Base-by-base conservation (phyloP, 2,888 invertebrate species). In the Esperia sulphurella region DNA sequence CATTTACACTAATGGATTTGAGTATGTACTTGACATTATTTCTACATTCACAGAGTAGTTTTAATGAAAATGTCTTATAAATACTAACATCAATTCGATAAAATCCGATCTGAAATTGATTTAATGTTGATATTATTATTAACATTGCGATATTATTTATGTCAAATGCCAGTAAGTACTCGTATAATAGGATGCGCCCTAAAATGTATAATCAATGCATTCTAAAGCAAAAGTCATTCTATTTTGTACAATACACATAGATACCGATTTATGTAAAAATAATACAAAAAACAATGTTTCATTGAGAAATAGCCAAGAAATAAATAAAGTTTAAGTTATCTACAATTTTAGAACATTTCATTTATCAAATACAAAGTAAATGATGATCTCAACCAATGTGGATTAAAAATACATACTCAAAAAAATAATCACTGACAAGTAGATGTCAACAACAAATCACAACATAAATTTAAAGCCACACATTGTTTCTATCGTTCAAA, bases 31-130 rank as follows among this genome's bases (percentile, higher is more conserved):
- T 60, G 29, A 55, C 43, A 48, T 48, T 54, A 48, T 58, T 57
- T 59, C 65, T 71, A 68, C 61, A 63, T 54, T 63, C 61, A 62
- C 60, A 57, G 54, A 54, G 50, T 61, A 65, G 21, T 56, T 51
- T 57, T 55, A 38, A 10, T 43, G 8, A 28, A 39, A 39, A 39
- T 43, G 30, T 39, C 37, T 12, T 41, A 29, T 38, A 46, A 50
- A 21, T n/a, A 37, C 50, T 50, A 47, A 50, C 46, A 61, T 51
- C 45, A 53, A 61, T 55, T 55, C 53, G 50, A 53, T 49, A 52
- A 48, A 62, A 53, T 62, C 49, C 31, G 37, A 14, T 43, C 42
- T 38, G 33, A 44, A 14, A 40, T 5, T 12, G 7, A 30, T 39
- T 37, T 31, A 30, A 41, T 28, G 47, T 45, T 41, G 41, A n/a